phyloP scores from a whole-genome alignment of 37 sponge, comb jelly and placozoan genomes.

The Chondrilla cf. caribensis region DNA sequence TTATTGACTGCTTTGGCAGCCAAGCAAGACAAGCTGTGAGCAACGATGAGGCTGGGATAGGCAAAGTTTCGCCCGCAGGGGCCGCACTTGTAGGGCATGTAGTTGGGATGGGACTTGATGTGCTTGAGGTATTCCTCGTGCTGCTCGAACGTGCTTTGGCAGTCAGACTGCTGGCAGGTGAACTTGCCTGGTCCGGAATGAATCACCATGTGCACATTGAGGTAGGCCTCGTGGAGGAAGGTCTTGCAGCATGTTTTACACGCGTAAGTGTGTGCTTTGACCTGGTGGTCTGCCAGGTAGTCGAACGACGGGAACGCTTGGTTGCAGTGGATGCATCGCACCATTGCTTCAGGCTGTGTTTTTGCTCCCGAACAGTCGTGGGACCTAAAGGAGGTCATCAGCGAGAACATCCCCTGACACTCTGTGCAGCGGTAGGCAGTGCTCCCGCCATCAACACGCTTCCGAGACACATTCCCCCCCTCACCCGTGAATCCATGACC shows the following conservation, averaged over 20 bases:
- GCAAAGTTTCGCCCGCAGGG: background rate
- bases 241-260: constrained; percentile 61
- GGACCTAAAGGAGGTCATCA: background rate
- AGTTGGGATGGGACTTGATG: constrained; percentile 50
- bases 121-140: constrained; percentile 54
- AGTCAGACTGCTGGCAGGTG: constrained; percentile 5
- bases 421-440: constrained; percentile 8
- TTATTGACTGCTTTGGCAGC: background rate
- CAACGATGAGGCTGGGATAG: constrained; percentile 11
- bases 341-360: constrained; percentile 7
- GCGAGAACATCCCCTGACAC: background rate
- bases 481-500: background rate
- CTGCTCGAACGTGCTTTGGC: background rate
- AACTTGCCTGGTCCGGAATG: constrained; percentile 37
- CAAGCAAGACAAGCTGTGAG: background rate
- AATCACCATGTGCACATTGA: constrained; percentile 58
- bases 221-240: constrained; percentile 61
- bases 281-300: constrained; percentile 40
- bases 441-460: constrained; percentile 15
- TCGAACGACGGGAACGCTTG: constrained; percentile 18
- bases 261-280: constrained; percentile 44
- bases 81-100: background rate
- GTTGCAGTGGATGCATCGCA: constrained; percentile 22
- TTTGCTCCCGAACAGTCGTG: constrained; percentile 16
- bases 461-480: background rate